Evolutionary conservation across 1,140 invertebrate species (phyloP), one percentile per base, ranked within the genome.

Genomic region (Pogonognathellus flavescens): DNA sequence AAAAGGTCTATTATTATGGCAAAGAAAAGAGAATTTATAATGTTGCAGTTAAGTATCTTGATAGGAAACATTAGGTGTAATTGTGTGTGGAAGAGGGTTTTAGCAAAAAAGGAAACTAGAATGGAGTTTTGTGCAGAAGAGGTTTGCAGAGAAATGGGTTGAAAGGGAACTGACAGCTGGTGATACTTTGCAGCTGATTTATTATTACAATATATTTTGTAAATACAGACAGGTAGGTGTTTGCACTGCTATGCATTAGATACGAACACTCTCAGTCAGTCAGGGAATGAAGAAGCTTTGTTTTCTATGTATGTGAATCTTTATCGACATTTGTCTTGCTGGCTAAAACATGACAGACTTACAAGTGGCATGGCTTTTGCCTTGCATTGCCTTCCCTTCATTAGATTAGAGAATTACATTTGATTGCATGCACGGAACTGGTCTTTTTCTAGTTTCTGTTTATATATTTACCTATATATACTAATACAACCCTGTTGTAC

Each of bases 301-400:
- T 66, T 66, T 66, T 66, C 31, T 66, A 20, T 31, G 20, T 25
- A 25, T 25, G 62, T 25, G 62, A 66, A 66, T 66, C 62, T 66
- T 66, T 25, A 66, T 66, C 62, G 62, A 66, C 62, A 66, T 66
- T 66, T 66, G 62, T 66, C 62, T 66, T 66, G 62, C 25, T 25
- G 22, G 25, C 62, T 66, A 25, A 66, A 66, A 66, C 62, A 66
- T 25, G 62, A 25, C 62, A 66, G 62, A 25, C 18, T 60, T 66
- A 25, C 62, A 66, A 66, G 18, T 3, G 25, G 60, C 13, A 25
- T 41, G 31, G 31, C 62, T 25, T 66, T 66, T 22, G 25, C 62
- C 20, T 66, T 66, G 25, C 18, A 18, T 25, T 25, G 62, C 22
- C 20, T 66, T 66, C 14, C 25, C 62, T 66, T 66, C 62, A 66